Evolutionary conservation across 1,140 invertebrate genomes (phyloP), one percentile per base, ranked within the genome.

Genomic region (Manduca sexta): DNA sequence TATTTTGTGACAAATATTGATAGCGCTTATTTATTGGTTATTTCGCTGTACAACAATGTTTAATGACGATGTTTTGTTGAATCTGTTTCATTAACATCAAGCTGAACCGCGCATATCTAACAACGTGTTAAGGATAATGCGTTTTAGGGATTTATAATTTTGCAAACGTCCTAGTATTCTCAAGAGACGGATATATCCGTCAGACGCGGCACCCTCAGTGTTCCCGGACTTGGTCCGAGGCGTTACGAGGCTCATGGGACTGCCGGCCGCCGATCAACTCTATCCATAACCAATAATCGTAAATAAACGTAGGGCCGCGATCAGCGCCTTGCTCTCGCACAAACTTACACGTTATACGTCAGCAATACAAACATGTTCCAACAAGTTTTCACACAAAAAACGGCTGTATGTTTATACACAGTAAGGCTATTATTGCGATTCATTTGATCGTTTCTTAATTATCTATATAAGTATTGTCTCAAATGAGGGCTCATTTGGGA

Each of bases 261-360:
- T 18, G 53, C 62, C 41, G 49, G 55, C 59, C 68, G 66, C 68
- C 70, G 72, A 69, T 74, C 77, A 76, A 74, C 74, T 77, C 68
- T 70, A 67, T 71, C 80, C 65, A 84, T 84, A 80, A 84, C 80
- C 80, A 82, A 84, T 82, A 84, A 84, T 64, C 78, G 75, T 84
- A 84, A 84, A 84, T 84, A 79, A 82, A 78, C 65, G 56, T 56
- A 42, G 57, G 39, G 30, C 55, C 47, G 35, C 47, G 45, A 47
- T 45, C 45, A 35, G 21, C 42, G 54, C 39, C 40, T 51, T 15
- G 17, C n/a, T n/a, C n/a, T 43, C 13, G 26, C 10, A 15, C 44
- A 26, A 26, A 26, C 21, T 26, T 45, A 41, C 29, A 12, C 41
- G 11, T 14, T 30, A 12, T 43, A 13, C 13, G 56, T 63, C 58